Evolutionary conservation across 2,888 invertebrate species (phyloP).

Genomic region (Cataglyphis livida): DNA sequence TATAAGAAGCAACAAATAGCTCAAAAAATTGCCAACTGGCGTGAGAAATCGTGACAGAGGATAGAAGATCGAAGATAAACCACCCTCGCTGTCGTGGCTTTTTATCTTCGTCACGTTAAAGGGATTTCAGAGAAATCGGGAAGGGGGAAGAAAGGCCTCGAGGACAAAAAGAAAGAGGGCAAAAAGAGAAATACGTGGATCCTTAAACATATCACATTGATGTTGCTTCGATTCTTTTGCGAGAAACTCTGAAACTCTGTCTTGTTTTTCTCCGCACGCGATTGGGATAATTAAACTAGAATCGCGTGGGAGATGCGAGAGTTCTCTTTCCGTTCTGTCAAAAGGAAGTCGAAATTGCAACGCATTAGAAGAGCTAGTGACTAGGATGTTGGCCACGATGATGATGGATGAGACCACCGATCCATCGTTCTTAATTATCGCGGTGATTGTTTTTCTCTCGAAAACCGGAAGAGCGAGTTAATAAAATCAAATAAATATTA

Average conservation of each 20-base stretch:
- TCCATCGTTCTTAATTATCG: slow-evolving; percentile 24
- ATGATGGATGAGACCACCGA: slow-evolving; percentile 35
- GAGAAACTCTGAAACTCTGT: slow-evolving; percentile 23
- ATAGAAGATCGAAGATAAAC: not conserved
- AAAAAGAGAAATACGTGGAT: not conserved
- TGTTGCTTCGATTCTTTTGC: not conserved
- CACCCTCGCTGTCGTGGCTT: not conserved
- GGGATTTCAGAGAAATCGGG: not conserved
- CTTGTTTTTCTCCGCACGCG: slow-evolving; percentile 9
- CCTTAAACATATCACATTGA: slow-evolving; percentile 39
- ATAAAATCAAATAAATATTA: slow-evolving; percentile 3
- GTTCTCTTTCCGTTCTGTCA: slow-evolving; percentile 38
- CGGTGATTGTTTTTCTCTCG: slow-evolving; percentile 35
- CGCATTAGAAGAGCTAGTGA: slow-evolving; percentile 32
- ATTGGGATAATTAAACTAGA: slow-evolving; percentile 56
- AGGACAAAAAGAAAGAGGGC: not conserved
- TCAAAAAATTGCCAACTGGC: slow-evolving; percentile 36
- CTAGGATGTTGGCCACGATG: slow-evolving; percentile 24
- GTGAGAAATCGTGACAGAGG: slow-evolving; percentile 10
- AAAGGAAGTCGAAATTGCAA: slow-evolving; percentile 52
- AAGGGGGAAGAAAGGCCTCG: not conserved
- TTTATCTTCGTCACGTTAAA: slow-evolving; percentile 29
- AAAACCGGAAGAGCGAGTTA: not conserved
- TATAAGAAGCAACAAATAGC: not conserved
- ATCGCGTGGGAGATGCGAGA: slow-evolving; percentile 30